A percentile compares a stretch with the other conserved stretches of the same genome.
Evolutionary conservation across 2,888 invertebrate genomes (phyloP).

Genomic region (Callosobruchus maculatus): DNA sequence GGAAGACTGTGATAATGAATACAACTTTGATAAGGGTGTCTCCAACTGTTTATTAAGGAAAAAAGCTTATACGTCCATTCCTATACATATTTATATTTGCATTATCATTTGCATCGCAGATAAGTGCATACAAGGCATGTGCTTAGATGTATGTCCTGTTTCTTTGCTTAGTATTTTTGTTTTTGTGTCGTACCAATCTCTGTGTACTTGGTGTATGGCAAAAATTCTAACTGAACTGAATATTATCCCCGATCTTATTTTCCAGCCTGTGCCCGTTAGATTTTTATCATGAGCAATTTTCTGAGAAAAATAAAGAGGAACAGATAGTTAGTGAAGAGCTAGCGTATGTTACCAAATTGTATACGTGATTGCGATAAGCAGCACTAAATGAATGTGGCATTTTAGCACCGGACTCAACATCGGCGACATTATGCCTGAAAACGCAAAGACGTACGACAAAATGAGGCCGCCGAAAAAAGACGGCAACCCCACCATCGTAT

Average conservation of each 20-base stretch:
- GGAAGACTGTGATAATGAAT: too few species aligned
- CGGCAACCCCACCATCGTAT: conserved; percentile 82
- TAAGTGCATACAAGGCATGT: background rate
- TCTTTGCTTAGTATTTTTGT: background rate
- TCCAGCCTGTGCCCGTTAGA: conserved; percentile 38
- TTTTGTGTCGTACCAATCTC: background rate
- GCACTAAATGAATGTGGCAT: background rate
- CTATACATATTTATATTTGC: too few species aligned
- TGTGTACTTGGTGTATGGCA: background rate
- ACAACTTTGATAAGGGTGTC: too few species aligned
- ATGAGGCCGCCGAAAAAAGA: conserved; percentile 90
- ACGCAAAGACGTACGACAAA: conserved; percentile 85
- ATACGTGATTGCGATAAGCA: background rate
- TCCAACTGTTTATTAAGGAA: too few species aligned
- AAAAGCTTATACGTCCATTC: too few species aligned
- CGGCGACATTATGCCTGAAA: conserved; percentile 80
- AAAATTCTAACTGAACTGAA: background rate
- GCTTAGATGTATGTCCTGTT: background rate
- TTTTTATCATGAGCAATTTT: conserved; percentile 36
- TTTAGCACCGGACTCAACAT: conserved; percentile 72
- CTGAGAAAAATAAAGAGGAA: conserved; percentile 30
- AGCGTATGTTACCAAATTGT: conserved; percentile 27
- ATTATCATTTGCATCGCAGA: too few species aligned
- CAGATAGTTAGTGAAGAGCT: conserved; percentile 29
- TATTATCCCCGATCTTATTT: conserved; percentile 10